A percentile compares a stretch with the other conserved stretches of the same genome.
Conservation (phyloP, 1,140 invertebrate genomes). For the Megalonaias nervosa region DNA sequence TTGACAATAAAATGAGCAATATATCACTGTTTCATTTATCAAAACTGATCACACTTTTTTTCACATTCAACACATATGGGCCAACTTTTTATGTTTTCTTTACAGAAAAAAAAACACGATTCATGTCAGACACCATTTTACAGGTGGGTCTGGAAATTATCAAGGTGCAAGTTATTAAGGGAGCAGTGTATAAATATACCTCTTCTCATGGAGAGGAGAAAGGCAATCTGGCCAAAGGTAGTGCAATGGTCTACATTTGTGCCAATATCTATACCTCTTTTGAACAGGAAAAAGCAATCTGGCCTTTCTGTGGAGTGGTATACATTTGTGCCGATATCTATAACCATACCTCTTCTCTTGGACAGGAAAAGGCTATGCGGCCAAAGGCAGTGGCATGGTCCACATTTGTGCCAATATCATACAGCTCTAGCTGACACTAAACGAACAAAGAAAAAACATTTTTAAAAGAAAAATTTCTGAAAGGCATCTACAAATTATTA, state of each 20-base stretch:
- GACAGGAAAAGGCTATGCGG: constrained; percentile 93
- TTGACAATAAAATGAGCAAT: no score
- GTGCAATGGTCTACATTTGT: constrained; percentile 85
- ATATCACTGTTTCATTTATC: no score
- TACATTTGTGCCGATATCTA: background rate
- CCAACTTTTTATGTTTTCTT: no score
- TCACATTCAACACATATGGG: no score
- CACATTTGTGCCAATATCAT: constrained; percentile 77
- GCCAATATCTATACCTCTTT: constrained; percentile 30
- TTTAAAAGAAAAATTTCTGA: background rate
- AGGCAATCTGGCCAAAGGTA: constrained; percentile 96
- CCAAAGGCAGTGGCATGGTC: constrained; percentile 95
- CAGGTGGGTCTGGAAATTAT: no score
- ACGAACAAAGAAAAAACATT: constrained; percentile 24
- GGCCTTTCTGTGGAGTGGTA: background rate
- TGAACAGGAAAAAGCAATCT: background rate
- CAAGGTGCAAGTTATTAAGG: background rate
- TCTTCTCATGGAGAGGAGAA: constrained; percentile 73
- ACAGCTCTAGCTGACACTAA: constrained; percentile 80
- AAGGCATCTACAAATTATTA: background rate
- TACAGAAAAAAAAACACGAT: no score
- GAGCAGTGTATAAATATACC: background rate
- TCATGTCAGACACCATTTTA: no score
- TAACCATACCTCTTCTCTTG: constrained; percentile 75
- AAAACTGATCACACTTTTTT: no score